A percentile compares a stretch with the other conserved stretches of the same genome.
Conservation (phyloP, 1,140 invertebrate genomes). For the Heliconius hewitsoni region DNA sequence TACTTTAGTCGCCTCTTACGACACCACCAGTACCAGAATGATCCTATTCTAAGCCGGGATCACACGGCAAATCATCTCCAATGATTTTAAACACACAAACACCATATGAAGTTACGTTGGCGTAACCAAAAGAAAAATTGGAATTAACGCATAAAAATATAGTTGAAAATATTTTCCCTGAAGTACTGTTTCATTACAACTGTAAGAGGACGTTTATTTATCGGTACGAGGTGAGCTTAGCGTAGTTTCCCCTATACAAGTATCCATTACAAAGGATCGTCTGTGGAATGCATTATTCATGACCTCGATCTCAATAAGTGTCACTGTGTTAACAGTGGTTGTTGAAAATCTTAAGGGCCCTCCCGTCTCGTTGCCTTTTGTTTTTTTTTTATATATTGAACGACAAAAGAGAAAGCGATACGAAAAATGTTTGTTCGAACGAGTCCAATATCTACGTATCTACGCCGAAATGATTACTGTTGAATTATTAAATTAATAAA, state of each 20-base stretch:
- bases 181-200: neutral
- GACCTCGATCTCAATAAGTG: conserved; percentile 51
- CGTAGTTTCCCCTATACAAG: neutral
- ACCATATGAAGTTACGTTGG: neutral
- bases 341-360: conserved; percentile 43
- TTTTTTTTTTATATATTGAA: conserved; percentile 38
- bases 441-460: neutral
- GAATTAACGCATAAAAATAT: neutral
- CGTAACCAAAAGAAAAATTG: neutral
- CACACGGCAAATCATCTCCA: too few relatives aligned
- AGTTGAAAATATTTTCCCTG: neutral
- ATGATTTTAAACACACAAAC: too few relatives aligned
- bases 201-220: neutral
- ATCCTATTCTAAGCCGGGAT: too few relatives aligned
- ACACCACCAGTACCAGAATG: too few relatives aligned
- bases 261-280: conserved; percentile 29
- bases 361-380: conserved; percentile 20
- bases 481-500: neutral
- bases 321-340: conserved; percentile 52
- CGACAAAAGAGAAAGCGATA: conserved; percentile 21
- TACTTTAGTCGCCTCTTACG: too few relatives aligned
- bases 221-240: neutral
- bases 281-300: conserved; percentile 52
- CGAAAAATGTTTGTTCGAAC: neutral
- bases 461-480: neutral